Percentiles rank a stretch among this genome's conserved stretches.
Evolutionary conservation across 2,113 vertebrate species (phyloP).

Genomic region (Chloebia gouldiae): DNA sequence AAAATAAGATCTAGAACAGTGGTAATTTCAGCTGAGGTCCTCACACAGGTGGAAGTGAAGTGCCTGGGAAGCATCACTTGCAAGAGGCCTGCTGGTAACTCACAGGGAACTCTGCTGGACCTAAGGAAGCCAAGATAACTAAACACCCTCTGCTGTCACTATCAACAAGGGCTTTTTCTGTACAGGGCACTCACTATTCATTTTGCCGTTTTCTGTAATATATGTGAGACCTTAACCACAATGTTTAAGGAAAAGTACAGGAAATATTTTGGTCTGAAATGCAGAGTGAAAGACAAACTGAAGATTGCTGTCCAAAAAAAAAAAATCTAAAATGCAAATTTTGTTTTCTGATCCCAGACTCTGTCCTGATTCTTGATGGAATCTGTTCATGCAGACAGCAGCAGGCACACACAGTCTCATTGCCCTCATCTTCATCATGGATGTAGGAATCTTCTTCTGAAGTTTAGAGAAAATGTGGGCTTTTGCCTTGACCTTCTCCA

Average conservation of each 20-base stretch:
- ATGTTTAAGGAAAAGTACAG: not conserved
- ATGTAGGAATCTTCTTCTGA: not conserved
- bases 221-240: not conserved
- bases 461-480: not conserved
- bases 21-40: not conserved
- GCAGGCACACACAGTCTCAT: rapidly evolving
- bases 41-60: not conserved
- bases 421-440: not conserved
- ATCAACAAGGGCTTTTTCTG: not conserved
- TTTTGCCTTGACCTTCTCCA: not conserved
- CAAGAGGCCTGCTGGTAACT: not conserved
- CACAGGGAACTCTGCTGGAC: not conserved
- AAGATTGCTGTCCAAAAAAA: not conserved
- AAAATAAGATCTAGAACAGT: not conserved
- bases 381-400: not conserved
- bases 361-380: not conserved
- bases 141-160: slow-evolving; percentile 6
- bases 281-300: not conserved
- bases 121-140: rapidly evolving
- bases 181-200: too few species aligned
- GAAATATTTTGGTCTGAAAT: not conserved
- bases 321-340: not conserved
- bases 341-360: not conserved
- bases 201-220: not conserved
- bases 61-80: not conserved